Conservation (phyloP, 2,888 invertebrate species). For the Trichogramma evanescens region DNA sequence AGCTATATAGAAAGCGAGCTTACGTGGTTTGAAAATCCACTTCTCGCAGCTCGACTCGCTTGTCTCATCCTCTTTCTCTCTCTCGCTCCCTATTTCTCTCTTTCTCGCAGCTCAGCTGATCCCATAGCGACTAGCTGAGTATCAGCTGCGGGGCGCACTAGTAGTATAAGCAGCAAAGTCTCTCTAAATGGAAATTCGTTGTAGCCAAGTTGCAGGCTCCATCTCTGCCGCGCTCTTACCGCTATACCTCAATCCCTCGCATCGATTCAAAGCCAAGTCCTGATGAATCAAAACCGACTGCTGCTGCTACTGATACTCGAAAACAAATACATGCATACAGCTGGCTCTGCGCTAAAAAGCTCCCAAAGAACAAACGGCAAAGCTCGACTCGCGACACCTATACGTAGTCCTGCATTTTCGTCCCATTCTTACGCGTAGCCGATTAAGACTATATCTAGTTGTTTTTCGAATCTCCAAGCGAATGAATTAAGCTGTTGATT, state of each 20-base stretch:
- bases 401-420: no score
- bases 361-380: no score
- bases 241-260: neutral
- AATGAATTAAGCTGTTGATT: no score
- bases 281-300: no score
- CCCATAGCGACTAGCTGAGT: neutral
- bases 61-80: constrained; percentile 4
- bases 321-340: no score
- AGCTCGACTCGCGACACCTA: no score
- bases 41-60: constrained; percentile 5
- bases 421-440: no score
- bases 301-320: no score
- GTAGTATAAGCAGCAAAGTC: constrained; percentile 27
- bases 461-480: no score
- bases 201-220: constrained; percentile 28
- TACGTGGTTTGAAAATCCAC: neutral
- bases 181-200: constrained; percentile 39
- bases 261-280: no score
- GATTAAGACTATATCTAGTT: no score
- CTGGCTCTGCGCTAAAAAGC: no score
- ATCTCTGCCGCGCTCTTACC: neutral
- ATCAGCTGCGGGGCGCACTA: neutral
- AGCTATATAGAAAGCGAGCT: neutral
- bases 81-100: neutral
- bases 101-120: neutral